These are phyloP conservation scores for Andrena fulva DNA, from an alignment of 2,888 invertebrate species.

Conservation along the genomic window DNA sequence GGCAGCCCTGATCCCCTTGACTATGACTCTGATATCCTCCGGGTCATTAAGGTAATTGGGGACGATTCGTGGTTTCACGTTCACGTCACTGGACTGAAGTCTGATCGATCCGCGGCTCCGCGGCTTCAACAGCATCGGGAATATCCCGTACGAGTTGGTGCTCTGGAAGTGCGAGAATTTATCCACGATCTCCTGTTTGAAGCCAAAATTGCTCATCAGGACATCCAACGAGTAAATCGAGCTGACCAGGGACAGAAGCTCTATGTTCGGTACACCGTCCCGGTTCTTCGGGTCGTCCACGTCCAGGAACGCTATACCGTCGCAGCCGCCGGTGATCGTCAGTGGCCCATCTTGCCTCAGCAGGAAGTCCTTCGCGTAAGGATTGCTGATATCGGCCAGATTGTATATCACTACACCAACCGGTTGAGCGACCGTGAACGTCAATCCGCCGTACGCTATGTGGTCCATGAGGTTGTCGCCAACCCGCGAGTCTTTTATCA, in stretches of 20 bases:
- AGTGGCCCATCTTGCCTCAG: constrained; percentile 86
- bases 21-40: constrained; percentile 88
- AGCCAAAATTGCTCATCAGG: constrained; percentile 86
- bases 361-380: constrained; percentile 86
- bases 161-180: constrained; percentile 86
- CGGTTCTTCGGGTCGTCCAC: constrained; percentile 86
- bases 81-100: constrained; percentile 88
- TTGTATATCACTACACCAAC: constrained; percentile 56
- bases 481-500: constrained; percentile 87
- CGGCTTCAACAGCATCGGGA: constrained; percentile 89
- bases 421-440: constrained; percentile 85
- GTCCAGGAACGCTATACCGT: constrained; percentile 88
- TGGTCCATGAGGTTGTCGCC: constrained; percentile 91
- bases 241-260: constrained; percentile 87
- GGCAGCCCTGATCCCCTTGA: constrained; percentile 87
- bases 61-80: constrained; percentile 88
- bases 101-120: constrained; percentile 89
- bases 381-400: constrained; percentile 48
- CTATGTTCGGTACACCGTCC: constrained; percentile 88
- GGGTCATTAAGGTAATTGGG: constrained; percentile 89
- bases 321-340: constrained; percentile 89
- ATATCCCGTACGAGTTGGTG: constrained; percentile 87
- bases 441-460: constrained; percentile 88
- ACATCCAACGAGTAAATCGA: constrained; percentile 86
- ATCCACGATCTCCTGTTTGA: constrained; percentile 87